Evolutionary conservation across 2,888 invertebrate genomes (phyloP).

Genomic region (Urechis unicinctus): DNA sequence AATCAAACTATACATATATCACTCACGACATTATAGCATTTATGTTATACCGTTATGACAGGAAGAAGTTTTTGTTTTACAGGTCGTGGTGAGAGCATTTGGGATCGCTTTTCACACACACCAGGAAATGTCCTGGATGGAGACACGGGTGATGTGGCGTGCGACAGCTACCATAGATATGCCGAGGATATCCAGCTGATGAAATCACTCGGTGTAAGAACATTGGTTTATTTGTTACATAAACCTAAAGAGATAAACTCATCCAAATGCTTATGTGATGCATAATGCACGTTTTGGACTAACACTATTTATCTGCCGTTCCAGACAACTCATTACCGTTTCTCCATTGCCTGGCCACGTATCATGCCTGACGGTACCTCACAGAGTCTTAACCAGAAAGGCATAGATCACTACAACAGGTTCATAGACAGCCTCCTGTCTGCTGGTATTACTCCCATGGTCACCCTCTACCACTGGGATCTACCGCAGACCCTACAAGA

Average conservation of each 20-base stretch:
- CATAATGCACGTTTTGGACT: too few species aligned
- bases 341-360: conserved; percentile 65
- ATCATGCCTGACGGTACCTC: conserved; percentile 61
- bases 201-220: conserved; percentile 53
- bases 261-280: too few species aligned
- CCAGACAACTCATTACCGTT: conserved; percentile 46
- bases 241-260: too few species aligned
- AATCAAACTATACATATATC: too few species aligned
- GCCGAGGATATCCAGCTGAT: conserved; percentile 60
- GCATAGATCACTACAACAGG: conserved; percentile 19
- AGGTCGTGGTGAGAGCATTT: conserved; percentile 55
- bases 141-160: conserved; percentile 62
- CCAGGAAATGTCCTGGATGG: conserved; percentile 60
- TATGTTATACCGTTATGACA: too few species aligned
- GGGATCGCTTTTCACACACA: conserved; percentile 61
- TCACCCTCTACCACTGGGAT: conserved; percentile 56
- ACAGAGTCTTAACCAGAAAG: conserved; percentile 11
- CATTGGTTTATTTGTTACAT: too few species aligned
- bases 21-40: too few species aligned
- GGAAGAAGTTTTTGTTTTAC: too few species aligned
- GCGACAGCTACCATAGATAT: conserved; percentile 63
- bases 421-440: conserved; percentile 15
- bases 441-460: conserved; percentile 56
- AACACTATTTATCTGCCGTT: too few species aligned
- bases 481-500: conserved; percentile 50